Evolutionary conservation across 2,797 vertebrate species (phyloP).

Genomic region (Myotis findleyi): DNA sequence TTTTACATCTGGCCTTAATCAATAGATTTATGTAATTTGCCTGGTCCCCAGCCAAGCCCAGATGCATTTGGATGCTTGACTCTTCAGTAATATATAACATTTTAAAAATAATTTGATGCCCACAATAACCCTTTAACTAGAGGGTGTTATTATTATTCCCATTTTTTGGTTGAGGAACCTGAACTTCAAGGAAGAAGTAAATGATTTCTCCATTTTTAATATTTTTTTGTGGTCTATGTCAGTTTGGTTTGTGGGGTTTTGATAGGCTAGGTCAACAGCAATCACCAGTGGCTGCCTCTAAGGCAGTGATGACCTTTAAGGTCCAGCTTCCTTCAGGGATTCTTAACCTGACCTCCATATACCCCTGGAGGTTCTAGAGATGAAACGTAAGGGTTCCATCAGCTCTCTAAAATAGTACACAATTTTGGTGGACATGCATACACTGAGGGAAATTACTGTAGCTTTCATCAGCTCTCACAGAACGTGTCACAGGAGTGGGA

Average conservation of each 20-base stretch:
- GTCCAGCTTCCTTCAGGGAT: background rate
- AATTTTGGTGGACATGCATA: background rate
- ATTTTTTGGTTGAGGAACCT: background rate
- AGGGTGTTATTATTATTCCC: background rate
- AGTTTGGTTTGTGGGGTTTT: background rate
- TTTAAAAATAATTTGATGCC: slow-evolving; percentile 28
- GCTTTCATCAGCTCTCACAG: background rate
- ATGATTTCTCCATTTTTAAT: background rate
- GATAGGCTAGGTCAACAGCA: background rate
- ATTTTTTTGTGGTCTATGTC: background rate
- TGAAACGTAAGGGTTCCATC: background rate
- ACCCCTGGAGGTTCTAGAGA: background rate
- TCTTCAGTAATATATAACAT: background rate
- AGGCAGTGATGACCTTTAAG: background rate
- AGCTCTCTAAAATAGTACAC: background rate
- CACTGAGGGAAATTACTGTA: background rate
- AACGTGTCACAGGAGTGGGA: background rate
- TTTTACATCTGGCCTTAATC: background rate
- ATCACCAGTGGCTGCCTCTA: background rate
- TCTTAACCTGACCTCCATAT: background rate
- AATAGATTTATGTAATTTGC: background rate
- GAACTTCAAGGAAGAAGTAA: background rate
- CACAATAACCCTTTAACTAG: background rate
- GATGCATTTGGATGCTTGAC: background rate
- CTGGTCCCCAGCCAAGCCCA: background rate